Conservation (phyloP, 2,888 invertebrate species). For the Cordylochernes scorpioides region DNA sequence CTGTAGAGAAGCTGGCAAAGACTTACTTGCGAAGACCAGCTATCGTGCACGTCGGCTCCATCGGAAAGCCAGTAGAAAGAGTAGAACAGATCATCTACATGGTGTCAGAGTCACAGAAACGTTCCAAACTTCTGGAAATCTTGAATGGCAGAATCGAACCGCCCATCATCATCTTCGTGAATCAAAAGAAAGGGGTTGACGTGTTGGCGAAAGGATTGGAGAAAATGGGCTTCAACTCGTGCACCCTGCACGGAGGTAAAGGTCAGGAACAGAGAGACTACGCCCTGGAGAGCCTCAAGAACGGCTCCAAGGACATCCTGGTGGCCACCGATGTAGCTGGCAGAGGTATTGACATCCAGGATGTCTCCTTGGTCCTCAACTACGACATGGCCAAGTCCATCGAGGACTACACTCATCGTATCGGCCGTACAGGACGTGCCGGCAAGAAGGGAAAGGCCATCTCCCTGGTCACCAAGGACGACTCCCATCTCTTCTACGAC, state of each 20-base stretch:
- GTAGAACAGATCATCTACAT: conserved; percentile 92
- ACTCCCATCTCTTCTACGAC: conserved; percentile 80
- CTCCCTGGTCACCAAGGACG: conserved; percentile 89
- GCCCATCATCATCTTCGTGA: conserved; percentile 96
- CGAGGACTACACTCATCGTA: conserved; percentile 92
- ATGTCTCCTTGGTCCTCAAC: conserved; percentile 94
- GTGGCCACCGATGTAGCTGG: conserved; percentile 99
- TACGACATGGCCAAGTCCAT: conserved; percentile 99
- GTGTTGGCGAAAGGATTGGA: conserved; percentile 86
- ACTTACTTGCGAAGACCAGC: conserved; percentile 83
- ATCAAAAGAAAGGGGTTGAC: conserved; percentile 98
- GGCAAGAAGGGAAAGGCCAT: conserved; percentile 90
- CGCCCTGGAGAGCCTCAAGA: conserved; percentile 81
- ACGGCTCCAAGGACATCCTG: conserved; percentile 82
- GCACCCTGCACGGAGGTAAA: conserved; percentile 95
- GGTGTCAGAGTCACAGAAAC: conserved; percentile 80
- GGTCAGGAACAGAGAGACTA: conserved; percentile 98
- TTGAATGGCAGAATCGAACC: conserved; percentile 62
- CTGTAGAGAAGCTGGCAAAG: conserved; percentile 81
- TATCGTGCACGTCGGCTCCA: conserved; percentile 84
- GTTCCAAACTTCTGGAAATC: conserved; percentile 72
- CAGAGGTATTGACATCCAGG: conserved; percentile 98
- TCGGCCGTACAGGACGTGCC: conserved; percentile 94
- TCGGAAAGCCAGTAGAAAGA: conserved; percentile 87
- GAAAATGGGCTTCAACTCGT: conserved; percentile 83